Percentiles rank a stretch among this genome's conserved stretches.
phyloP scores from a whole-genome alignment of 2,888 invertebrate species.

The Osmoderma eremita region DNA sequence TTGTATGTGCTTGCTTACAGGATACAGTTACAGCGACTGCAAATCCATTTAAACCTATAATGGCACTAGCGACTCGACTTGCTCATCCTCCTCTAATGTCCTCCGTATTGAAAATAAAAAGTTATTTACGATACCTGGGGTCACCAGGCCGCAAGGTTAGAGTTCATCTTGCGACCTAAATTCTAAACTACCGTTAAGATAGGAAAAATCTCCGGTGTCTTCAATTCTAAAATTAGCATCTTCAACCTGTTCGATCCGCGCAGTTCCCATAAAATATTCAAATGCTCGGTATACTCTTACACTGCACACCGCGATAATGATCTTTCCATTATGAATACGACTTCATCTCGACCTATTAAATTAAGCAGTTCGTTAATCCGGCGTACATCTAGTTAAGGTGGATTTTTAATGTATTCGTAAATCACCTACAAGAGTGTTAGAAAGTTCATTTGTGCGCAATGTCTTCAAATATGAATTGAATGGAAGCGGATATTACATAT shows the following conservation, averaged over 20 bases:
- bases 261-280: constrained; percentile 36
- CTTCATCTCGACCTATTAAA: constrained; percentile 23
- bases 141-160: constrained; percentile 43
- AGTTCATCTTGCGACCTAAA: constrained; percentile 43
- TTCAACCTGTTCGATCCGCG: constrained; percentile 32
- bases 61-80: too few relatives aligned
- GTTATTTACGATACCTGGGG: constrained; percentile 37
- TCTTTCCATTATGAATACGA: constrained; percentile 29
- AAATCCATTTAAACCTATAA: constrained; percentile 25
- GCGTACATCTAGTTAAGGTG: constrained; percentile 3
- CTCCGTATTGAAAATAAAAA: constrained; percentile 34
- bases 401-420: constrained; percentile 12
- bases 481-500: too few relatives aligned
- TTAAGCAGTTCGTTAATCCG: constrained; percentile 19
- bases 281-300: constrained; percentile 14
- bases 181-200: constrained; percentile 39
- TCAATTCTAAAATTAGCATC: constrained; percentile 40
- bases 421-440: neutral
- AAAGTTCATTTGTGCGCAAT: constrained; percentile 3
- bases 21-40: constrained; percentile 21
- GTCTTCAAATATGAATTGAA: neutral
- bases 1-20: constrained; percentile 7
- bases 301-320: constrained; percentile 18
- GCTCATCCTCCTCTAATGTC: constrained; percentile 23
- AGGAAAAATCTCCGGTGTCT: constrained; percentile 38